A percentile compares a stretch with the other conserved stretches of the same genome.
phyloP scores from a whole-genome alignment of 2,113 vertebrate species.

The Cebidichthys violaceus region DNA sequence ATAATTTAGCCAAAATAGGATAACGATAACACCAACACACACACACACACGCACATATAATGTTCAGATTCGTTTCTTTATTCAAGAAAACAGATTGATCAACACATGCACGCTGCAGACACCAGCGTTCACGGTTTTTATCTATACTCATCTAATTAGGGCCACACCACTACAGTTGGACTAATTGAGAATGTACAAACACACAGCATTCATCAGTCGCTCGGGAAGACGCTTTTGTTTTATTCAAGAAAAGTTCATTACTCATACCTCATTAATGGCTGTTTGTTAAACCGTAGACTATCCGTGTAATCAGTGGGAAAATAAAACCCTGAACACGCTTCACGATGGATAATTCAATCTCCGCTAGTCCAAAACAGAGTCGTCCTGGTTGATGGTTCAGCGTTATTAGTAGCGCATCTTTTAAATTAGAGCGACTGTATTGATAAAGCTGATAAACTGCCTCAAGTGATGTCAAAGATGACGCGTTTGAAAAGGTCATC shows the following conservation, averaged over 20 bases:
- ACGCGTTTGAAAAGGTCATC: background rate
- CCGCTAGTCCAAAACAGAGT: background rate
- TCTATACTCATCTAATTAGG: conserved; percentile 47
- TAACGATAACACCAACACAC: conserved; percentile 19
- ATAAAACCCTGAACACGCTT: background rate
- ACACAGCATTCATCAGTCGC: conserved; percentile 25
- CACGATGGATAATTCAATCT: conserved; percentile 9
- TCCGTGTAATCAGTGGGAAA: conserved; percentile 19
- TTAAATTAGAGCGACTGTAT: background rate
- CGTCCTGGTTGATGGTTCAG: conserved; percentile 12
- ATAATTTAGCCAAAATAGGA: conserved; percentile 62
- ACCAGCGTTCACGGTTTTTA: conserved; percentile 5
- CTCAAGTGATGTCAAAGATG: background rate
- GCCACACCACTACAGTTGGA: conserved; percentile 16
- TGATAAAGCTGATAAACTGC: background rate
- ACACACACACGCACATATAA: conserved; percentile 10
- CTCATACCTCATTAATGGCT: conserved; percentile 18
- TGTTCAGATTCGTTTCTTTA: background rate
- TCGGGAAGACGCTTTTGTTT: conserved; percentile 26
- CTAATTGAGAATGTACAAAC: conserved; percentile 38
- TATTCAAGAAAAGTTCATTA: conserved; percentile 22
- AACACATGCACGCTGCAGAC: background rate
- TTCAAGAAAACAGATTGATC: background rate
- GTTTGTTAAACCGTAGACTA: conserved; percentile 23
- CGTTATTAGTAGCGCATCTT: background rate